Evolutionary conservation across 1,140 invertebrate species (phyloP).

Genomic region (Cydia strobilella): DNA sequence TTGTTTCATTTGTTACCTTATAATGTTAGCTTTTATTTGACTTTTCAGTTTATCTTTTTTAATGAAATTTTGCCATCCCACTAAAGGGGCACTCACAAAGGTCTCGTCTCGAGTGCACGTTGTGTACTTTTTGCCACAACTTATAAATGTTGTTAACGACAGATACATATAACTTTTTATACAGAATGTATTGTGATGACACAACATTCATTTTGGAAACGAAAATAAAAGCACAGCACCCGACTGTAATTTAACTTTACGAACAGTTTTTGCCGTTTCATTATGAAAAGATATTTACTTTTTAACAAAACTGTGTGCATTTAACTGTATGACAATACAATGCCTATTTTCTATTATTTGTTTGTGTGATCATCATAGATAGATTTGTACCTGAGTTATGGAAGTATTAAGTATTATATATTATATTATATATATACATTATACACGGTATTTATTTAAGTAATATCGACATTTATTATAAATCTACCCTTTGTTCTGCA

Average conservation of each 20-base stretch:
- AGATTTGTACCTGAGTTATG: no score
- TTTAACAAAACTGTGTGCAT: no score
- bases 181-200: not conserved
- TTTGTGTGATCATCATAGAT: no score
- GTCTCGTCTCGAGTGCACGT: not conserved
- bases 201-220: not conserved
- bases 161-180: not conserved
- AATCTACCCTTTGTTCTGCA: no score
- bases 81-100: not conserved
- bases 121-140: not conserved
- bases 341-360: no score
- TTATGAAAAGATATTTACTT: not conserved
- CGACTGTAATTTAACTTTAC: conserved; percentile 2
- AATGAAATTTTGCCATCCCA: not conserved
- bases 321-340: no score
- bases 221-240: not conserved
- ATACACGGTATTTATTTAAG: no score
- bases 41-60: not conserved
- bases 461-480: no score
- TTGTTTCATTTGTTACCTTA: not conserved
- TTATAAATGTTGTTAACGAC: not conserved
- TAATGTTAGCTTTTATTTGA: not conserved
- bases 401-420: no score
- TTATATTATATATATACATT: no score
- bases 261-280: conserved; percentile 4